Evolutionary conservation across 2,113 vertebrate species (phyloP).

Genomic region (Percina caprodes): DNA sequence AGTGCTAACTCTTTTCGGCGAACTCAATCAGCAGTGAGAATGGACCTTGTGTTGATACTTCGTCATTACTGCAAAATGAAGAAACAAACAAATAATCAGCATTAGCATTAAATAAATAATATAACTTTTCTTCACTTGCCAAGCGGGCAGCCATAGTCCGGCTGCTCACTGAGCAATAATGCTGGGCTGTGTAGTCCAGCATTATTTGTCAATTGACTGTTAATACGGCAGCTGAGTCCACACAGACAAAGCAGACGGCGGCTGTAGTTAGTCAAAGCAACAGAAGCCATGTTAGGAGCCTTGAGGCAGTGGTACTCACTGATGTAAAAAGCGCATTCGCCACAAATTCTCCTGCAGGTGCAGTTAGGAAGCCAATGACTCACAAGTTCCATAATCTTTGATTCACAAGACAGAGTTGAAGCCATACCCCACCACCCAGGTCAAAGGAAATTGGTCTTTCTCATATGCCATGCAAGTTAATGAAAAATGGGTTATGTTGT

Average conservation of each 20-base stretch:
- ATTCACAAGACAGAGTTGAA: constrained; percentile 52
- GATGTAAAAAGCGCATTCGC: constrained; percentile 19
- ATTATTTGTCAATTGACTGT: constrained; percentile 42
- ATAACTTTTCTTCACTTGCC: no score
- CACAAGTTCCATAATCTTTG: constrained; percentile 74
- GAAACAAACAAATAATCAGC: constrained; percentile 84
- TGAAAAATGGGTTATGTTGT: constrained; percentile 49
- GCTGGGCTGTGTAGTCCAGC: no score
- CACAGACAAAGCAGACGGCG: constrained; percentile 51
- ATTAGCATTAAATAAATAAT: constrained; percentile 71
- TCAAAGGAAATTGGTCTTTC: constrained; percentile 53
- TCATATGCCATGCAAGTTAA: constrained; percentile 75
- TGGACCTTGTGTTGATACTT: constrained; percentile 77
- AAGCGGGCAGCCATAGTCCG: no score
- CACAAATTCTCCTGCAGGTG: constrained; percentile 46
- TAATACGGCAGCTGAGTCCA: constrained; percentile 48
- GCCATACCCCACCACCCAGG: constrained; percentile 61
- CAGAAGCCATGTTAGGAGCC: constrained; percentile 52
- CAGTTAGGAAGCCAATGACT: constrained; percentile 83
- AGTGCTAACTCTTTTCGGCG: constrained; percentile 69
- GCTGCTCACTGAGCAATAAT: no score
- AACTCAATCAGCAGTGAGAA: constrained; percentile 84
- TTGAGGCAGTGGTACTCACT: background rate
- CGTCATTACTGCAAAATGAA: constrained; percentile 90
- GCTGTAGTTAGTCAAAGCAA: constrained; percentile 66